phyloP scores from a whole-genome alignment of 2,797 vertebrate genomes.

The Poecile montanus region DNA sequence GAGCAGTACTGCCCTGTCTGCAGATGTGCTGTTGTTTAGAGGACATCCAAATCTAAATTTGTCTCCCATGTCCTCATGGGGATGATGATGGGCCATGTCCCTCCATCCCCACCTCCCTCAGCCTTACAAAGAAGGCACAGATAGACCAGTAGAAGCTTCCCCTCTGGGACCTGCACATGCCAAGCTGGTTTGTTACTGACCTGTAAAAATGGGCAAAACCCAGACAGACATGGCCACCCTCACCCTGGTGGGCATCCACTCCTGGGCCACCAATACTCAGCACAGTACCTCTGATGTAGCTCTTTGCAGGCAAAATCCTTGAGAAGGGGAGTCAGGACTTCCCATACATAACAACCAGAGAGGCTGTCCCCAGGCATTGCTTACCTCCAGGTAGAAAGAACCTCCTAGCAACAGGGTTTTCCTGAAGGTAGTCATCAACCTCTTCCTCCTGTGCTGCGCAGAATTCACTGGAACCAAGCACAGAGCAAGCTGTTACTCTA shows the following conservation, averaged over 20 bases:
- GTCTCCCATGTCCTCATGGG: background rate
- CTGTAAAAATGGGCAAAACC: background rate
- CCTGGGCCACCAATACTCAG: background rate
- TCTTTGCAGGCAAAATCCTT: background rate
- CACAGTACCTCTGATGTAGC: background rate
- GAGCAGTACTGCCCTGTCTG: background rate
- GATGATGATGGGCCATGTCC: background rate
- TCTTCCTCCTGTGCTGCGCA: background rate
- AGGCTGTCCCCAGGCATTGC: background rate
- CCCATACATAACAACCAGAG: background rate
- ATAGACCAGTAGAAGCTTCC: background rate
- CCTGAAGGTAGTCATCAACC: background rate
- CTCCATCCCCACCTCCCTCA: background rate
- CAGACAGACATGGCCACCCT: background rate
- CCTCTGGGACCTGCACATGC: background rate
- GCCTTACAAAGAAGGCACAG: background rate
- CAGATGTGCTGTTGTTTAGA: background rate
- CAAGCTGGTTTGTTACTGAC: background rate
- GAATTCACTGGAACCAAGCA: background rate
- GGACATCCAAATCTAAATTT: background rate
- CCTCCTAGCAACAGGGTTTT: background rate
- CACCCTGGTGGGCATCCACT: rapidly evolving
- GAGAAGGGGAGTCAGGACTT: background rate
- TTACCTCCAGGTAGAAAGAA: background rate
- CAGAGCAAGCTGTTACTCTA: background rate